These are phyloP conservation scores for Trachymyrmex septentrionalis DNA, from an alignment of 1,140 invertebrate species.

Conservation along the genomic window DNA sequence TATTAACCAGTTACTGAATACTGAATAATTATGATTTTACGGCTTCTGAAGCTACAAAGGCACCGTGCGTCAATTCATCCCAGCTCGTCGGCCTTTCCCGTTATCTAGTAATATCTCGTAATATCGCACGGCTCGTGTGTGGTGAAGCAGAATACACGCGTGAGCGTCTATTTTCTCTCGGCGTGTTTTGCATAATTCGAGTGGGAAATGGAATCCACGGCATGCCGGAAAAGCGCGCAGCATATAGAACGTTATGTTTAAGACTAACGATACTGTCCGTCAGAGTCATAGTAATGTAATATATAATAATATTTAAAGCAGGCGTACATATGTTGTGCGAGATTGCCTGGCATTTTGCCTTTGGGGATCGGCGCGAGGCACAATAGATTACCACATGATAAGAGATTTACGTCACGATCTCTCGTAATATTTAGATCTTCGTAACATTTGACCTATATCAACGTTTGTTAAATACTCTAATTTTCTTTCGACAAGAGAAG, in stretches of 20 bases:
- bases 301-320: slow-evolving; percentile 56
- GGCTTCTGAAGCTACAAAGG: not conserved
- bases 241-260: slow-evolving; percentile 61
- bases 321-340: slow-evolving; percentile 13
- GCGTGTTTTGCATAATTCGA: slow-evolving; percentile 59
- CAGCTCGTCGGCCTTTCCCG: not conserved
- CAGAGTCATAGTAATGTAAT: slow-evolving; percentile 52
- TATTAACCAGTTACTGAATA: not conserved
- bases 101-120: slow-evolving; percentile 24
- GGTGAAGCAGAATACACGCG: not conserved
- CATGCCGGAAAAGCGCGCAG: slow-evolving; percentile 36
- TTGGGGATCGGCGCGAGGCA: not conserved
- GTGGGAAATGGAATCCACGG: slow-evolving; percentile 51
- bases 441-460: slow-evolving; percentile 8
- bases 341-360: slow-evolving; percentile 30
- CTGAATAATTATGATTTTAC: not conserved
- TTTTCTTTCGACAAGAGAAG: not conserved
- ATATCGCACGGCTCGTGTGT: slow-evolving; percentile 35
- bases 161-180: slow-evolving; percentile 40
- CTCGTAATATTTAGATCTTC: slow-evolving; percentile 8
- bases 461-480: not conserved
- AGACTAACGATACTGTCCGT: slow-evolving; percentile 56
- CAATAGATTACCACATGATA: not conserved
- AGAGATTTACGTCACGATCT: not conserved
- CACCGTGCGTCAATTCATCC: slow-evolving; percentile 4